Conservation (phyloP, 1,140 invertebrate genomes). For the Oscheius sp. region DNA sequence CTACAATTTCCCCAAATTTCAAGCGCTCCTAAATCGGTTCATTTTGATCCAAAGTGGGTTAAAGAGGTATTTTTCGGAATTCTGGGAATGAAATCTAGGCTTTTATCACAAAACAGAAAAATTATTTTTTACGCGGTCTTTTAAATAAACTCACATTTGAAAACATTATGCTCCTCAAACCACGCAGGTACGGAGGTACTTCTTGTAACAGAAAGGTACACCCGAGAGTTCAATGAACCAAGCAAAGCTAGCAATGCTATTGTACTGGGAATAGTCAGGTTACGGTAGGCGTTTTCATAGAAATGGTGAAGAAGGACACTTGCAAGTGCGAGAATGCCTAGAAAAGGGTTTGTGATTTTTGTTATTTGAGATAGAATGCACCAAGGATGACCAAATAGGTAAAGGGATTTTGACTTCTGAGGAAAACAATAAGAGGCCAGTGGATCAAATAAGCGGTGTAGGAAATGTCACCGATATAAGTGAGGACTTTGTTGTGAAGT, state of each 20-base stretch:
- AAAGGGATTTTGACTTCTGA: background rate
- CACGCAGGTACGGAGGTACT: background rate
- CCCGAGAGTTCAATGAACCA: background rate
- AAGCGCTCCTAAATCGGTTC: too few relatives aligned
- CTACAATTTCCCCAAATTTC: too few relatives aligned
- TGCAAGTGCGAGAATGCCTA: background rate
- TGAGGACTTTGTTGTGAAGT: background rate
- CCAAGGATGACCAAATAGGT: background rate
- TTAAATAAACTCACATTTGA: background rate
- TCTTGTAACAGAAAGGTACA: background rate
- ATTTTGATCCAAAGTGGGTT: background rate
- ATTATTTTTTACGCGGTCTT: background rate
- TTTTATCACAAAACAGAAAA: background rate
- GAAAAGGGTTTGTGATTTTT: background rate
- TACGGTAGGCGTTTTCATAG: background rate
- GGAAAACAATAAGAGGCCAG: conserved; percentile 9
- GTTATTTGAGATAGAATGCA: background rate
- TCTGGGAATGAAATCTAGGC: background rate
- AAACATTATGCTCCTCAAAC: background rate
- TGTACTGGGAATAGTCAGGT: background rate
- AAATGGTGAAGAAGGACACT: background rate
- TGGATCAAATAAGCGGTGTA: conserved; percentile 8
- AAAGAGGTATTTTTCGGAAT: background rate
- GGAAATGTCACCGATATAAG: conserved; percentile 6
- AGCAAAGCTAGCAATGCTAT: background rate